Base-by-base conservation (phyloP, 2,113 vertebrate genomes). In the Cynocephalus volans region DNA sequence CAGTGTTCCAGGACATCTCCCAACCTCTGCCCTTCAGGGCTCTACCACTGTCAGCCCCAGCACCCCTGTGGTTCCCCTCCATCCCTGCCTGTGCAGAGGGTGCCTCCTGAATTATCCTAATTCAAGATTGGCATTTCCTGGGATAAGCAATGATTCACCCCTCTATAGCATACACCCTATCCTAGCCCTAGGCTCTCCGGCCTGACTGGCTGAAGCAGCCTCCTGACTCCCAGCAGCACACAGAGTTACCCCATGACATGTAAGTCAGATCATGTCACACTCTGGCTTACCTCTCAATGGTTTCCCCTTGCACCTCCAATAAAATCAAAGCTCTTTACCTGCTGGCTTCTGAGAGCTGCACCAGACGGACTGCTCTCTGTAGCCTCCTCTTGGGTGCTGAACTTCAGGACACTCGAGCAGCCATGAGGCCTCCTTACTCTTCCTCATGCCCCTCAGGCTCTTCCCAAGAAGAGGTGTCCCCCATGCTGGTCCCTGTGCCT, bases 91-190 rank as follows among this genome's bases (percentile, higher is more conserved):
- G 26, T 76, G 14, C 12, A 45, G 52, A 75, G 6, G 48, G 21
- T 28, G 33, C 26, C 60, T 82, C 54, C 76, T 64, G 60, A 90
- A 48, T 6, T 15, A 18, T 48, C 33, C 41, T 69, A 13, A 81
- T n/a, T 5, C n/a, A 56, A 58, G 21, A 10, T 0, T 33, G 58
- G 33, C 82, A 18, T 26, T 64, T 36, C 31, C 73, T n/a, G 9
- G 62, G 28, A 26, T 3, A 24, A 60, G 45, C 41, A 54, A 41
- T 3, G 23, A 8, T 12, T 11, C 11, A 5, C 0, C 5, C 10
- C 54, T 13, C 36, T 17, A 17, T n/a, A 26, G 13, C 17, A 17
- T n/a, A 26, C 17, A 4, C 36, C 28, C 36, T 14, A 58, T 31
- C 86, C 88, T 17, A 45, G 13, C 18, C 26, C 19, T 0, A 11